Percentiles rank a stretch among this genome's conserved stretches.
Evolutionary conservation across 1,140 invertebrate genomes (phyloP).

Genomic region (Drosophila truncata): DNA sequence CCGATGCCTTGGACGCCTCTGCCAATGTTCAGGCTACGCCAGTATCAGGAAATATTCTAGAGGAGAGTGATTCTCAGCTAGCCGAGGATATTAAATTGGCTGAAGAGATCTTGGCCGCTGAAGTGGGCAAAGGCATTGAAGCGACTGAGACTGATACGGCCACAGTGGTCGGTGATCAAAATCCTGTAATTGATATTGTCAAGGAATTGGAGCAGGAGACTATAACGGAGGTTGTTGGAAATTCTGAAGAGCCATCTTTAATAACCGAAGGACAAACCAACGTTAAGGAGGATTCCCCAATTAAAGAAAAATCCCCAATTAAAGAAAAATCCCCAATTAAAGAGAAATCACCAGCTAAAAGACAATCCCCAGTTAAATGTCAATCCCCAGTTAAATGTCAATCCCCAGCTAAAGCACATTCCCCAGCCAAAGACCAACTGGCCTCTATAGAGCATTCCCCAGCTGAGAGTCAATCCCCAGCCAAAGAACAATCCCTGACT

Average conservation of each 20-base stretch:
- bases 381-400: not conserved
- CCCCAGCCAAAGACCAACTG: not conserved
- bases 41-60: conserved; percentile 4
- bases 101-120: conserved; percentile 40
- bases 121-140: conserved; percentile 31
- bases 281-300: not conserved
- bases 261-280: not conserved
- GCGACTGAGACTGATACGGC: conserved; percentile 1
- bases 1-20: conserved; percentile 4
- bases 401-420: not conserved
- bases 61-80: conserved; percentile 35
- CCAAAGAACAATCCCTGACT: not conserved
- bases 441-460: not conserved
- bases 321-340: not conserved
- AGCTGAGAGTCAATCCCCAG: too few species aligned
- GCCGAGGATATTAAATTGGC: conserved; percentile 45
- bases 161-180: not conserved
- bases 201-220: conserved; percentile 40
- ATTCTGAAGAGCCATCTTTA: not conserved
- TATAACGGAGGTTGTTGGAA: conserved; percentile 1
- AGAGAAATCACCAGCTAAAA: not conserved
- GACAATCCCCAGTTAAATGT: not conserved
- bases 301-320: not conserved
- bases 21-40: not conserved
- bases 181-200: conserved; percentile 39